Evolutionary conservation across 2,797 vertebrate genomes (phyloP).

Genomic region (Cryptoprocta ferox): DNA sequence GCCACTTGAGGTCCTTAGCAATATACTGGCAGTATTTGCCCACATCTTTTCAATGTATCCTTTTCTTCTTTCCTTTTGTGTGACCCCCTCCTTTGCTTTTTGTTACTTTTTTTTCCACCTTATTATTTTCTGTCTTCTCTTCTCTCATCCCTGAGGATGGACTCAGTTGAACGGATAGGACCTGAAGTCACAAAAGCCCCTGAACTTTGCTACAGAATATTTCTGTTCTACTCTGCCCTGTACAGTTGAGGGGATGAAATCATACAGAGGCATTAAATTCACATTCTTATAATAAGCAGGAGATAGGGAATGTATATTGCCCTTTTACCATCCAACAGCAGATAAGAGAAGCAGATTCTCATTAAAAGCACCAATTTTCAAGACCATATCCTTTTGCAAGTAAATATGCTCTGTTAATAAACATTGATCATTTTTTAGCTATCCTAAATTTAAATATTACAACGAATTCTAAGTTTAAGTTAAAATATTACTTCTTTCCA

Average conservation of each 20-base stretch:
- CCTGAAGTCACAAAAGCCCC: neutral
- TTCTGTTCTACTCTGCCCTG: neutral
- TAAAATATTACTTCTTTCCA: neutral
- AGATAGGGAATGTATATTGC: neutral
- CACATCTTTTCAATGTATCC: neutral
- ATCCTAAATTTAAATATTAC: neutral
- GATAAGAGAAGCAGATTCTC: conserved; percentile 6
- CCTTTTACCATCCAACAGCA: neutral
- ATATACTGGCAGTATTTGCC: neutral
- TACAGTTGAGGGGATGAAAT: neutral
- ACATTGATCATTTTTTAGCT: neutral
- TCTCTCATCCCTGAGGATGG: neutral
- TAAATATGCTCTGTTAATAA: conserved; percentile 16
- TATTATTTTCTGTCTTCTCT: neutral
- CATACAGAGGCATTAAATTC: neutral
- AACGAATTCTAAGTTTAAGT: neutral
- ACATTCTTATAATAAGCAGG: neutral
- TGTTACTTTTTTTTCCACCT: neutral
- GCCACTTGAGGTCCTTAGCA: too few species aligned
- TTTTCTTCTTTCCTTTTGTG: neutral
- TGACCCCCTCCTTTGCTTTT: neutral
- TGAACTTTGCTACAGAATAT: neutral
- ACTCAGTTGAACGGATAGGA: neutral
- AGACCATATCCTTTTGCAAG: neutral
- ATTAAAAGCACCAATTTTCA: neutral